Evolutionary conservation across 2,113 vertebrate genomes (phyloP), one percentile per base, ranked within the genome.

Genomic region (Struthio camelus): DNA sequence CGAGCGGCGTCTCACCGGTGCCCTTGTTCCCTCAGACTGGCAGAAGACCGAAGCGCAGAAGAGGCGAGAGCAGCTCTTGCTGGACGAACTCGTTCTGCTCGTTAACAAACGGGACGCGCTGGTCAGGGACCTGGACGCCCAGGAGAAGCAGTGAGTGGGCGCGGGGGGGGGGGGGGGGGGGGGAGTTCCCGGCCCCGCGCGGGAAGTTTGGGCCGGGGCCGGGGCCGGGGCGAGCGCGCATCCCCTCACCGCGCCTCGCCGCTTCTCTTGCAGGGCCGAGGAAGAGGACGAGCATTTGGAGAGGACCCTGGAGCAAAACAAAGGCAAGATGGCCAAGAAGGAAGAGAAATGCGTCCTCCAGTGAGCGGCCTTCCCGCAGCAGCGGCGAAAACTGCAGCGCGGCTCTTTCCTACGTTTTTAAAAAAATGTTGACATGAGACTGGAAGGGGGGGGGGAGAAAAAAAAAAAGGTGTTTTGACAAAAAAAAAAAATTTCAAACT

Each of bases 321-420:
- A 99, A 99, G 99, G 99, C 98, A 99, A 99, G 97, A 99, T 99
- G 99, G 98, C 99, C 97, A 99, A 99, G 98, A 99, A 99, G 96
- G 99, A 99, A 97, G 99, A 99, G 98, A 99, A 99, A 96, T 99
- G 99, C 93, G 96, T 99, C 94, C 98, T 99, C 96, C 99, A 99
- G 86, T 99, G 98, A 99, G 85, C 82, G 62, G 88, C 87, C 93
- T 81, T 89, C 84, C 81, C 58, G 62, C 91, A 40, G 78, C 75
- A 10, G 72, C 66, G 70, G 88, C 44, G 19, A 73, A 81, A 81
- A 92, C 89, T 73, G 20, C 89, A 87, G 80, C 64, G 64, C 56
- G 88, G 71, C 79, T 73, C 89, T 95, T 96, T 91, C 91, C 84
- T 87, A 75, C 8, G 27, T 96, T 96, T 94, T 79, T 92, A 89